These are phyloP conservation scores for Periplaneta americana DNA, from an alignment of 1,140 invertebrate genomes.

Conservation along the genomic window DNA sequence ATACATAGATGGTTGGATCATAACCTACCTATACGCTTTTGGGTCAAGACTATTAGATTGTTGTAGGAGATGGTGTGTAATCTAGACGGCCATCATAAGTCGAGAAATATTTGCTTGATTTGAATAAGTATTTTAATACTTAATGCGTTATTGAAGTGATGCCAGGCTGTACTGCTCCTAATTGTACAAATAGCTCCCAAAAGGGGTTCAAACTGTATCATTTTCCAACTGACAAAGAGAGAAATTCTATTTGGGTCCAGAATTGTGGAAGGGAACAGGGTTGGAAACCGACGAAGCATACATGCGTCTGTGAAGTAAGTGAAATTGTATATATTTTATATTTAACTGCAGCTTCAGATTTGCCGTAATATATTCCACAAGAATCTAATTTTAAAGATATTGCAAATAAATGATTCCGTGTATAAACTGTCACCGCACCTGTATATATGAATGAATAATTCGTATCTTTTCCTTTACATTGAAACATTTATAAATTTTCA, in stretches of 20 bases:
- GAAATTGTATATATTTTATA: background rate
- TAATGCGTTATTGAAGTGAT: background rate
- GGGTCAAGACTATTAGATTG: no score
- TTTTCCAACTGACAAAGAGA: slow-evolving; percentile 9
- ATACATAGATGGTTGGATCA: no score
- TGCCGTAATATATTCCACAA: no score
- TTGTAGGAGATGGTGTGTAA: no score
- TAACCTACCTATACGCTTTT: no score
- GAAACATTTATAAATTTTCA: no score
- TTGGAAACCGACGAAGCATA: slow-evolving; percentile 2
- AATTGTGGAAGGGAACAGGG: background rate
- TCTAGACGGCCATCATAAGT: background rate
- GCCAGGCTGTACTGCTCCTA: slow-evolving; percentile 6
- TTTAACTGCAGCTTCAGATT: no score
- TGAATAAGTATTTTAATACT: background rate
- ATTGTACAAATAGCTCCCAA: slow-evolving; percentile 9
- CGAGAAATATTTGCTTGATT: background rate
- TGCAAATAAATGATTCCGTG: no score
- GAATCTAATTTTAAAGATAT: no score
- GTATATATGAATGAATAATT: no score
- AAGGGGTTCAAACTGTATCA: slow-evolving; percentile 9
- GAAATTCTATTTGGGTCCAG: slow-evolving; percentile 8
- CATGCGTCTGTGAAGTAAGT: slow-evolving; percentile 15
- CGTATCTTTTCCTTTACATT: no score
- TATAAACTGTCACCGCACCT: no score